These are phyloP conservation scores for Poeciliopsis occidentalis DNA, from an alignment of 2,113 vertebrate genomes.

Conservation along the genomic window DNA sequence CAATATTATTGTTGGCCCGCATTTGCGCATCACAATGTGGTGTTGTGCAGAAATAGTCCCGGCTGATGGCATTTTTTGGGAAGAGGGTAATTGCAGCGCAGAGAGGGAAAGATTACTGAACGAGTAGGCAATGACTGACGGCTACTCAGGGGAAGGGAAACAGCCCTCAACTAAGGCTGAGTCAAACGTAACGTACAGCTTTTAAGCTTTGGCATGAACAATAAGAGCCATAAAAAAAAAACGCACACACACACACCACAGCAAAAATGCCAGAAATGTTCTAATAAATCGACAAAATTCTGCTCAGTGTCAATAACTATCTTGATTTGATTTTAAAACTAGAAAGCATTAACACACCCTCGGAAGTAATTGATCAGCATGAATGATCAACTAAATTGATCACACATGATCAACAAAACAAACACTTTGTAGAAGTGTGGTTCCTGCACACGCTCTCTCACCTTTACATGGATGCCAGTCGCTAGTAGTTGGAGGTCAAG, in stretches of 20 bases:
- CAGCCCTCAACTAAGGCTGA: slow-evolving; percentile 8
- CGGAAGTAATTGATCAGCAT: neutral
- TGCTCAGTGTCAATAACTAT: neutral
- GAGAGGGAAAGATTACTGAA: slow-evolving; percentile 29
- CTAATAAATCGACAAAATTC: neutral
- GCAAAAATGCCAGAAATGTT: neutral
- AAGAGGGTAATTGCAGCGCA: slow-evolving; percentile 9
- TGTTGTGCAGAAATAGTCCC: slow-evolving; percentile 56
- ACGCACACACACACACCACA: no score
- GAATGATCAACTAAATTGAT: no score
- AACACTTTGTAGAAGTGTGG: no score
- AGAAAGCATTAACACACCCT: neutral
- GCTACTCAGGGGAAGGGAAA: slow-evolving; percentile 6
- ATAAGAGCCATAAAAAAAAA: neutral
- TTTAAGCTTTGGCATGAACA: neutral
- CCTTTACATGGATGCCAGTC: neutral
- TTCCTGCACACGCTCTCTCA: neutral
- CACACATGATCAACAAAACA: no score
- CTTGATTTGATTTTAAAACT: neutral
- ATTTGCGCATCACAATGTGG: slow-evolving; percentile 57
- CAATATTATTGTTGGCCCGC: slow-evolving; percentile 79
- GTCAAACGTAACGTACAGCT: slow-evolving; percentile 2
- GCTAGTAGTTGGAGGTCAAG: neutral
- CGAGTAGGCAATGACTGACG: slow-evolving; percentile 31
- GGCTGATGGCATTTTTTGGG: slow-evolving; percentile 41